Percentiles rank a stretch among this genome's conserved stretches.
These are phyloP conservation scores for Balaeniceps rex DNA, from an alignment of 2,113 vertebrate genomes.

Conservation along the genomic window DNA sequence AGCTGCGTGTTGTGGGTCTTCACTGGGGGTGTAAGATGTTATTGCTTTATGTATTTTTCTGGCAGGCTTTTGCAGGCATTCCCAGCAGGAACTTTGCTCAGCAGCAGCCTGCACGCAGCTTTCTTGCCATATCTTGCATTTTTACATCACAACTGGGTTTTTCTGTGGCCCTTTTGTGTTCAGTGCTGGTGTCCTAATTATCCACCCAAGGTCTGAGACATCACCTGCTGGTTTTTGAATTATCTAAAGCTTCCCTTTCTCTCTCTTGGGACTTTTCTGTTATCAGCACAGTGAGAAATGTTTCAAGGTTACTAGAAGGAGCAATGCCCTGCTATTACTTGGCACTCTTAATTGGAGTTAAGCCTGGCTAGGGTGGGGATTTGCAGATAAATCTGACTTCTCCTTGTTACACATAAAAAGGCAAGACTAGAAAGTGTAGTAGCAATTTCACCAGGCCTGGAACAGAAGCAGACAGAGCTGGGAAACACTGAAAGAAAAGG, in stretches of 20 bases:
- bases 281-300: neutral
- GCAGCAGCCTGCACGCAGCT: neutral
- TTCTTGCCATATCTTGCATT: neutral
- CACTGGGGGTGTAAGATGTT: neutral
- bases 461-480: neutral
- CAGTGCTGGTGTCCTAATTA: neutral
- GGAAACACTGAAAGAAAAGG: neutral
- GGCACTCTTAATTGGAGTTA: neutral
- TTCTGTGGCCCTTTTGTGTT: neutral
- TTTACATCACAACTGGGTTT: neutral
- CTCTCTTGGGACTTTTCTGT: neutral
- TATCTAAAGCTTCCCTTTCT: neutral
- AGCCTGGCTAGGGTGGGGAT: neutral
- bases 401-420: neutral
- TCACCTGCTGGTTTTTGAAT: conserved; percentile 21
- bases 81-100: neutral
- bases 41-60: neutral
- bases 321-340: neutral
- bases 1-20: neutral
- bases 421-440: neutral
- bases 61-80: neutral
- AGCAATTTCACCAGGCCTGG: neutral
- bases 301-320: conserved; percentile 16
- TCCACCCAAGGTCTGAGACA: neutral
- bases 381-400: neutral